A percentile compares a stretch with the other conserved stretches of the same genome.
Evolutionary conservation across 2,888 invertebrate genomes (phyloP).

Genomic region (Listrodromus nycthemerus): DNA sequence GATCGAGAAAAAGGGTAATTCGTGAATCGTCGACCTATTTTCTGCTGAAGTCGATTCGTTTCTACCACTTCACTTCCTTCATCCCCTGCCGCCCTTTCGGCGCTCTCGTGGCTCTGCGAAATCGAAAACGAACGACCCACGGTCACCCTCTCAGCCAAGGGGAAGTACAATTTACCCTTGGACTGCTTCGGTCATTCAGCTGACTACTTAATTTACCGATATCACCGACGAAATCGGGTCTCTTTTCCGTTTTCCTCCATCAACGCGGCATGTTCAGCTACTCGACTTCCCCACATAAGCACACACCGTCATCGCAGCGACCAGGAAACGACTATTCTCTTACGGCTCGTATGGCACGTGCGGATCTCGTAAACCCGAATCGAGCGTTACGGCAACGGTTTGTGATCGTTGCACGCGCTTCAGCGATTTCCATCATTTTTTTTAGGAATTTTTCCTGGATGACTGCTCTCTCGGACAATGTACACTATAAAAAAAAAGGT

Average conservation of each 20-base stretch:
- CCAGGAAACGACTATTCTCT: background rate
- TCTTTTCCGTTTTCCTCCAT: background rate
- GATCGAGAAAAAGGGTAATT: background rate
- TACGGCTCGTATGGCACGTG: slow-evolving; percentile 3
- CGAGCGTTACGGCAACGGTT: background rate
- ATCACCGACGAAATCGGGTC: slow-evolving; percentile 22
- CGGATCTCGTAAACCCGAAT: slow-evolving; percentile 34
- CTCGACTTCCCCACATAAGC: slow-evolving; percentile 15
- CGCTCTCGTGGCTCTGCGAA: slow-evolving; percentile 16
- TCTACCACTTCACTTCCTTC: background rate
- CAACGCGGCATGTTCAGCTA: background rate
- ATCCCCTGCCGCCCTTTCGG: background rate
- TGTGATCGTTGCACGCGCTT: slow-evolving; percentile 6
- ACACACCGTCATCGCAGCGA: background rate
- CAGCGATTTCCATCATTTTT: slow-evolving; percentile 25
- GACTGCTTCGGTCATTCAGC: background rate
- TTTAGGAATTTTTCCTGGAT: background rate
- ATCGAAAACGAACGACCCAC: slow-evolving; percentile 44
- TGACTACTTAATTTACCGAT: slow-evolving; percentile 48
- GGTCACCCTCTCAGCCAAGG: slow-evolving; percentile 14
- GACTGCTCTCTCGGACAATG: background rate
- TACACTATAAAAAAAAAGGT: background rate
- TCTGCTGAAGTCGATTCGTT: slow-evolving; percentile 44
- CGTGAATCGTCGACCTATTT: slow-evolving; percentile 41
- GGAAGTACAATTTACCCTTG: slow-evolving; percentile 15